Evolutionary conservation across 2,888 invertebrate species (phyloP), one percentile per base, ranked within the genome.

Genomic region (Strigamia transsilvanica): DNA sequence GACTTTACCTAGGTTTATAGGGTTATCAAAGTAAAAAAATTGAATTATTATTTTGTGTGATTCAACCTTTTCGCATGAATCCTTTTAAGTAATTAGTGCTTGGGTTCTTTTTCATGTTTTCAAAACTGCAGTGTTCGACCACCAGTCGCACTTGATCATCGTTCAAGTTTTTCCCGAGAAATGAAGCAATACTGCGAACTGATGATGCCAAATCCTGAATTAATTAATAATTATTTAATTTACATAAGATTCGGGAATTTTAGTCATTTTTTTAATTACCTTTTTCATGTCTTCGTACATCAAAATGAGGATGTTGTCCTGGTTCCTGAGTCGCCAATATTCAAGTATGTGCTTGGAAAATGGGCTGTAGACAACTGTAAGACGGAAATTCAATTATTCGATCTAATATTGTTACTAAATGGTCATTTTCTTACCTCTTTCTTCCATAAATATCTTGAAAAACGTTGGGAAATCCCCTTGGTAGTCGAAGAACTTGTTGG

Each of bases 301-400:
- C 82, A 95, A 88, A 85, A 94, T 94, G 0, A 94, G 88, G 83
- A 94, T 88, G 87, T 94, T 94, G 2, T 91, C 89, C 84, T 93
- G 89, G 83, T 93, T 85, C 84, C 92, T 90, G 80, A 91, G 87
- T 5, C 90, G 89, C 92, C 93, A 93, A 0, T 93, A 94, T 89
- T 95, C 94, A 86, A 92, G 91, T 1, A 95, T 87, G 85, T 95
- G 95, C 82, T 92, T 91, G 90, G 93, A 94, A 86, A 92, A 94
- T 0, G 94, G 94, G 79, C 92, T 90, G 92, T 93, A 94, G 42
- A 92, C 90, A 86, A 92, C 93, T 93, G 85, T 27, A 84, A 38
- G 34, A 34, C 15, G 2, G 34, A 32, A 81, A 81, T 10, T 9
- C 3, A 34, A 34, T 5, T 5, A 7, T 34, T 5, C 34, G 7